Percentiles rank a stretch among this genome's conserved stretches.
phyloP scores from a whole-genome alignment of 1,140 invertebrate genomes.

The Conus ventricosus region DNA sequence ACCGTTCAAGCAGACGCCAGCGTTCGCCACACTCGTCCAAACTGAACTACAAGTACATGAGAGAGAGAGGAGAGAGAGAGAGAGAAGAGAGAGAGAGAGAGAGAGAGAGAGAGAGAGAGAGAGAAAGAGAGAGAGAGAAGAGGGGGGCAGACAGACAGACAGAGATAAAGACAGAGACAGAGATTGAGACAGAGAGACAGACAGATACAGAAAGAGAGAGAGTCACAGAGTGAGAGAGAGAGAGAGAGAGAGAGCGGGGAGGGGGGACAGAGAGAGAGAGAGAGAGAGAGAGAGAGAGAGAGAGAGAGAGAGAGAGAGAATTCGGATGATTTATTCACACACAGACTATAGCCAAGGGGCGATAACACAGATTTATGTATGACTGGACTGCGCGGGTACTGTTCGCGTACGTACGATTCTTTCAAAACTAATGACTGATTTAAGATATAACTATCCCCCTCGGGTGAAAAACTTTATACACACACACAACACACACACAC shows the following conservation, averaged over 20 bases:
- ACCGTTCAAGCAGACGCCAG: too few relatives aligned
- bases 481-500: too few relatives aligned
- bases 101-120: constrained; percentile 28
- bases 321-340: too few relatives aligned
- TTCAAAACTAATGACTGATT: too few relatives aligned
- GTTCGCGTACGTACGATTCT: too few relatives aligned
- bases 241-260: not conserved
- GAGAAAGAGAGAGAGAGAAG: constrained; percentile 26
- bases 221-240: not conserved
- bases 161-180: not conserved
- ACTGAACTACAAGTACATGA: not conserved
- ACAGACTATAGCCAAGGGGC: too few relatives aligned
- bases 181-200: not conserved
- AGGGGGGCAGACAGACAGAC: not conserved
- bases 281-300: too few relatives aligned
- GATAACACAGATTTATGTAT: too few relatives aligned
- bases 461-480: too few relatives aligned
- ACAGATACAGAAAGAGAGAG: not conserved
- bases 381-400: too few relatives aligned
- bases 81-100: not conserved
- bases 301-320: not conserved
- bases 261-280: not conserved
- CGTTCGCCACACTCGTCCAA: not conserved
- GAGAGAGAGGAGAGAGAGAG: not conserved
- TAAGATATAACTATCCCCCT: too few relatives aligned